phyloP scores from a whole-genome alignment of 53 echinoderm and acorn worm genomes.

The Echinometra lucunter region DNA sequence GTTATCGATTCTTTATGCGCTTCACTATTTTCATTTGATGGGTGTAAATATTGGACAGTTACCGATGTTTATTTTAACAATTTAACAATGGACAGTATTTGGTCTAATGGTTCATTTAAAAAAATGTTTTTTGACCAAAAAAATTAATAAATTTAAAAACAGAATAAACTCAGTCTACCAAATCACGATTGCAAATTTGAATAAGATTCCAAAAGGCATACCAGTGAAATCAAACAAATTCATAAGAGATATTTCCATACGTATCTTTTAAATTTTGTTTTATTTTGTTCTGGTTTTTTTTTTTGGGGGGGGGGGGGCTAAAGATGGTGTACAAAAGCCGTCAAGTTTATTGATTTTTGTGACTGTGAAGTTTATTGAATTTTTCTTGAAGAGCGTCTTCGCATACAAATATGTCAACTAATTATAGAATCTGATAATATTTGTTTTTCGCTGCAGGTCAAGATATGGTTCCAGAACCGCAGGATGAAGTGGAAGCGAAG shows the following conservation, averaged over 20 bases:
- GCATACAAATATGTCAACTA: not conserved
- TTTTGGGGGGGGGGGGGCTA: too few species aligned
- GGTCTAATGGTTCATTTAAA: not conserved
- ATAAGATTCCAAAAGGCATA: not conserved
- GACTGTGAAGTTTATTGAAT: not conserved
- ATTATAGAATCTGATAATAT: conserved; percentile 8
- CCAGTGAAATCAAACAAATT: not conserved
- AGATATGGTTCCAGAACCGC: conserved; percentile 99
- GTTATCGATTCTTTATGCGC: not conserved
- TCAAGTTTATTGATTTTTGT: not conserved
- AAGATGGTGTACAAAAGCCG: not conserved
- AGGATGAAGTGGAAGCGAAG: conserved; percentile 99
- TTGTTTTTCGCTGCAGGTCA: conserved; percentile 74
- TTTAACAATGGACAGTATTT: not conserved
- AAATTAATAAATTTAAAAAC: not conserved
- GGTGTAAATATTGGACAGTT: not conserved
- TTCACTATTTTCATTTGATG: not conserved
- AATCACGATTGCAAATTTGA: not conserved
- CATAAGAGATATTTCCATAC: not conserved
- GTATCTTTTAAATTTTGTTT: too few species aligned
- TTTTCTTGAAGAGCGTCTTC: too few species aligned
- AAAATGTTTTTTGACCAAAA: not conserved
- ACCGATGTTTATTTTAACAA: too few species aligned
- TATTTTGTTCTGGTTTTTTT: not conserved
- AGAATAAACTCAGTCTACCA: not conserved